These are phyloP conservation scores for Bembecia ichneumoniformis DNA, from an alignment of 2,888 invertebrate genomes.

Conservation along the genomic window DNA sequence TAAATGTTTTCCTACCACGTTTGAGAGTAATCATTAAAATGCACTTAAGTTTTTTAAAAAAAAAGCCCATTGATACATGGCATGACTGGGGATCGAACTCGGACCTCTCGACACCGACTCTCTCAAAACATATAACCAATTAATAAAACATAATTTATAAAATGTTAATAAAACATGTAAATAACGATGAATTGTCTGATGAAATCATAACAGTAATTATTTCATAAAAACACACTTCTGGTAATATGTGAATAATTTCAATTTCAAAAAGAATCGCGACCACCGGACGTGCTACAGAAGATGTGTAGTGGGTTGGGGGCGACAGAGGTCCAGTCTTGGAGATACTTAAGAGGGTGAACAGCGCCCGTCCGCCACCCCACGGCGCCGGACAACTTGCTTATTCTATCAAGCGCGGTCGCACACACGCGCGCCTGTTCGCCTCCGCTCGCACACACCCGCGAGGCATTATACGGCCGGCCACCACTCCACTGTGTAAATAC, in stretches of 20 bases:
- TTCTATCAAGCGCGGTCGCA: conserved; percentile 69
- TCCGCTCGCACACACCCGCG: conserved; percentile 41
- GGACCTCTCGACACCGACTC: too few relatives aligned
- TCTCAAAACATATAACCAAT: too few relatives aligned
- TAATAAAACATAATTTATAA: too few relatives aligned
- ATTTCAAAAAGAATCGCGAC: conserved; percentile 26
- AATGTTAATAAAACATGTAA: too few relatives aligned
- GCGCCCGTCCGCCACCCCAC: conserved; percentile 26
- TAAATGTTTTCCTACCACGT: too few relatives aligned
- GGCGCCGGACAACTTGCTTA: conserved; percentile 70
- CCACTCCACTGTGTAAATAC: conserved; percentile 74
- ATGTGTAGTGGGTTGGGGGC: conserved; percentile 64
- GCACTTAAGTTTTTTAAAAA: too few relatives aligned
- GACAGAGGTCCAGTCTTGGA: conserved; percentile 68
- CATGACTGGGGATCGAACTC: too few relatives aligned
- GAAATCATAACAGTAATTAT: conserved; percentile 15
- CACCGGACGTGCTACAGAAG: conserved; percentile 64
- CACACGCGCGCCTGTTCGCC: conserved; percentile 39
- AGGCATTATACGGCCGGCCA: conserved; percentile 70
- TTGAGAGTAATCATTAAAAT: too few relatives aligned
- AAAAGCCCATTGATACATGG: too few relatives aligned
- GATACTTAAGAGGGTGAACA: conserved; percentile 53
- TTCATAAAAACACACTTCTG: too few relatives aligned
- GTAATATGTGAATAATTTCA: conserved; percentile 15
- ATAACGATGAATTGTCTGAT: too few relatives aligned